phyloP scores from a whole-genome alignment of 2,113 vertebrate species.

The Zingel zingel region DNA sequence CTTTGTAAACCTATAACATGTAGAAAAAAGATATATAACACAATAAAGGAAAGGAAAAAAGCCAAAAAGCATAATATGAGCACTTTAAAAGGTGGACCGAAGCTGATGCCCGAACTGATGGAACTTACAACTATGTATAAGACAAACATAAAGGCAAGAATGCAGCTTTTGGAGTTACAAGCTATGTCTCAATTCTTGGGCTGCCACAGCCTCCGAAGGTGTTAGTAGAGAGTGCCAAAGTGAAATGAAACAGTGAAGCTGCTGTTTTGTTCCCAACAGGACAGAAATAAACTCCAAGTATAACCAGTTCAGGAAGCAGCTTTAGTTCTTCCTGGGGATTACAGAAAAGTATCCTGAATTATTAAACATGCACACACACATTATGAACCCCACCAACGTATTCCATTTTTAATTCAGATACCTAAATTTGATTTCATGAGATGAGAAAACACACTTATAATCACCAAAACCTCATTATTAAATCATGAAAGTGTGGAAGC shows the following conservation, averaged over 20 bases:
- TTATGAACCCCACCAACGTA: background rate
- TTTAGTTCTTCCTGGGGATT: conserved; percentile 1
- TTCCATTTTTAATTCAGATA: background rate
- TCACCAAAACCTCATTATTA: background rate
- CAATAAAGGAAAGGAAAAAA: no score
- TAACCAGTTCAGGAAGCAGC: background rate
- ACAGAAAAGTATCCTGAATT: background rate
- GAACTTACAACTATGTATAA: no score
- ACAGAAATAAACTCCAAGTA: conserved; percentile 2
- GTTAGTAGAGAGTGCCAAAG: background rate
- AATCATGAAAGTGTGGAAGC: background rate
- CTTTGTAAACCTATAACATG: no score
- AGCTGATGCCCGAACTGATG: no score
- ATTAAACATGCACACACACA: background rate
- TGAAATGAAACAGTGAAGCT: background rate
- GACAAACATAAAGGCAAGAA: no score
- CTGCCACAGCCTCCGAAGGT: no score
- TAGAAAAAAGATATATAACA: no score
- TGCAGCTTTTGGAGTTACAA: no score
- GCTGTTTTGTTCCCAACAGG: background rate
- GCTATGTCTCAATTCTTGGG: no score
- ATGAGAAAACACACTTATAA: background rate
- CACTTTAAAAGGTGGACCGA: no score
- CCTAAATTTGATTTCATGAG: background rate
- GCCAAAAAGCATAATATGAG: no score